Base-by-base conservation (phyloP, 2,888 invertebrate species). In the Andrena fulva region DNA sequence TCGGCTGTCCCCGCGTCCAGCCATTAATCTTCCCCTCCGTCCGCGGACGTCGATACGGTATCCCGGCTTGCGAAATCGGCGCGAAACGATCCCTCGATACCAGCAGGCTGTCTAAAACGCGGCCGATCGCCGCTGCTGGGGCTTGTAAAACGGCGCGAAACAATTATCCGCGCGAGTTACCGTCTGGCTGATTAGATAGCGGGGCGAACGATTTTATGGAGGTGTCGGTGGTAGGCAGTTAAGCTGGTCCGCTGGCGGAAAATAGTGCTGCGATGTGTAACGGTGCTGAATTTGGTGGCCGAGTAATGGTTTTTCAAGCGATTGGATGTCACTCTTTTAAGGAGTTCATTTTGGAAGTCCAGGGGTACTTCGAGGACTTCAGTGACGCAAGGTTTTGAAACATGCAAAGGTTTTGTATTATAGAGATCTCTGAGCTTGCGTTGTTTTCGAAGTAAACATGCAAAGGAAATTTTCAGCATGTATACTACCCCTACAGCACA, bases 181-280 rank as follows among this genome's bases (percentile, higher is more conserved):
- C 35, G 66, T 70, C 62, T 27, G 75, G 29, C 69, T 74, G 77
- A 86, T 82, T 84, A 73, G 86, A 86, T 84, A 77, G 75, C 63
- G 59, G 70, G 85, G 75, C 66, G 59, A 70, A 84, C 77, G 69
- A 75, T 77, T 82, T 85, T 83, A 75, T 77, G 73, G 67, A 24
- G 54, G 24, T 54, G 56, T 10, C 8, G 56, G 10, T 56, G 24
- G 24, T 24, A 20, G 7, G 20, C 52, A 20, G 56, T 56, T 27
- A 8, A 10, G 20, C 20, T 27, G 24, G 24, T 24, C 24, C 10
- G 20, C 24, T 27, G 4, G 10, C 27, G 56, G 10, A 24, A 27
- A 56, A 24, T 56, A 56, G 27, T 27, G 24, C 24, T 27, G 56
- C 24, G 4, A 56, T 12, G 4, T 10, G 56, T 27, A 24, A 20